A percentile compares a stretch with the other conserved stretches of the same genome.
These are phyloP conservation scores for Egretta garzetta DNA, from an alignment of 2,113 vertebrate species.

Conservation along the genomic window DNA sequence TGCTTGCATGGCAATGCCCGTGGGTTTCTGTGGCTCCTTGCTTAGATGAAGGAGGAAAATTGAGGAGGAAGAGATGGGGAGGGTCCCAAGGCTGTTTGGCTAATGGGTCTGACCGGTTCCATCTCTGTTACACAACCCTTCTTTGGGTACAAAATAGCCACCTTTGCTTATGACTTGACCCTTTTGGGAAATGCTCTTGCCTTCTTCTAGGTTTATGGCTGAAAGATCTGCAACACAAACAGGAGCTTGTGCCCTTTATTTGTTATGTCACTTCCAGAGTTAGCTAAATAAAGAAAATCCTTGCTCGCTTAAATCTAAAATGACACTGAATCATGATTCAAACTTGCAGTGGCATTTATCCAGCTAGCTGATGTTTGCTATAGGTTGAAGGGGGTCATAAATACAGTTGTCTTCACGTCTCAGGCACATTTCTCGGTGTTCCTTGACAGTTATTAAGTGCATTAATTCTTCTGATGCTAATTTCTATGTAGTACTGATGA, in stretches of 20 bases:
- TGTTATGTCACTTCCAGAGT: not conserved
- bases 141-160: not conserved
- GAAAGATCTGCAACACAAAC: slow-evolving; percentile 18
- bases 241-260: slow-evolving; percentile 50
- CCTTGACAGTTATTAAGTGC: slow-evolving; percentile 65
- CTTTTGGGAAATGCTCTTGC: not conserved
- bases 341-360: slow-evolving; percentile 64
- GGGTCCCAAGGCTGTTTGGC: not conserved
- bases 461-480: slow-evolving; percentile 71
- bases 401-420: slow-evolving; percentile 60
- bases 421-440: slow-evolving; percentile 24
- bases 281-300: slow-evolving; percentile 49
- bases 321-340: slow-evolving; percentile 44
- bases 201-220: not conserved
- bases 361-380: slow-evolving; percentile 48
- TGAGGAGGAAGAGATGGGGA: not conserved
- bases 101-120: not conserved
- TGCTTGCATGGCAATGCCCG: not conserved
- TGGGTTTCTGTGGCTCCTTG: not conserved
- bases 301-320: slow-evolving; percentile 52
- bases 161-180: not conserved
- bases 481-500: slow-evolving; percentile 61
- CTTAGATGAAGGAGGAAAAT: not conserved
- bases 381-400: slow-evolving; percentile 56
- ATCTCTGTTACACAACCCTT: not conserved